Evolutionary conservation across 2,113 vertebrate species (phyloP).

Genomic region (Rhinopithecus roxellana): DNA sequence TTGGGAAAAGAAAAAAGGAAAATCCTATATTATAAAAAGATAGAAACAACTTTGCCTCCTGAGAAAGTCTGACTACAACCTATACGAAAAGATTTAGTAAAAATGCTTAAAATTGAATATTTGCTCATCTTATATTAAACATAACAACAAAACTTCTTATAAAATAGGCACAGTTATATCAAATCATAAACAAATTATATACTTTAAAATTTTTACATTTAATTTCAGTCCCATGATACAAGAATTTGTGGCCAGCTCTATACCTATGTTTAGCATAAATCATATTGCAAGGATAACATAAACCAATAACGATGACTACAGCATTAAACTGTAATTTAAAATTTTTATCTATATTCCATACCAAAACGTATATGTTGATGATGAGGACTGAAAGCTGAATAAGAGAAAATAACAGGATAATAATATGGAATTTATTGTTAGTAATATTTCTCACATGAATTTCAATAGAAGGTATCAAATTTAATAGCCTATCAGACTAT

Average conservation of each 20-base stretch:
- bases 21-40: constrained; percentile 8
- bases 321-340: not conserved
- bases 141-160: not conserved
- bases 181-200: not conserved
- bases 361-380: not conserved
- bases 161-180: not conserved
- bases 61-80: not conserved
- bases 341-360: not conserved
- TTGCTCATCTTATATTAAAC: not conserved
- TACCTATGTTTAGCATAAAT: not conserved
- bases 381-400: not conserved
- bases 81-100: not conserved
- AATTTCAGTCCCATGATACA: not conserved
- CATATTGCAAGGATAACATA: not conserved
- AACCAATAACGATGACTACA: not conserved
- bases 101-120: not conserved
- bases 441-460: not conserved
- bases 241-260: not conserved
- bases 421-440: not conserved
- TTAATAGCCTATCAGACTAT: not conserved
- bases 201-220: not conserved
- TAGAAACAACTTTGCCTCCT: not conserved
- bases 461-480: not conserved
- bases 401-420: not conserved
- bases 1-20: not conserved